Conservation (phyloP, 2,888 invertebrate species). For the Drosophila meridiana region DNA sequence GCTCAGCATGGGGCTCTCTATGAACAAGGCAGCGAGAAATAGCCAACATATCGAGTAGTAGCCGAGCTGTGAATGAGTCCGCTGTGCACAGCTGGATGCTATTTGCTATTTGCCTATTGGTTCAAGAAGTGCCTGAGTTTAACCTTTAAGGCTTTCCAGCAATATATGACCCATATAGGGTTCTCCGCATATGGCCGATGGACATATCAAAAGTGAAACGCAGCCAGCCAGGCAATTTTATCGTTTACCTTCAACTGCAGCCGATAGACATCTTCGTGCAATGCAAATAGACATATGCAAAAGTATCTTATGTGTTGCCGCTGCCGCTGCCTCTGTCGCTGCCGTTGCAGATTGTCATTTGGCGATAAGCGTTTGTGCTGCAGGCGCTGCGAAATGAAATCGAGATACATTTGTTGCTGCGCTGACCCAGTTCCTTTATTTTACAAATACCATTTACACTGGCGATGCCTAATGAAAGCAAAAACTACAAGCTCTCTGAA, state of each 20-base stretch:
- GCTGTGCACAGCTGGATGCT: constrained; percentile 48
- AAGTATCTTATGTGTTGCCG: constrained; percentile 51
- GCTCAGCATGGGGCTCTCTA: constrained; percentile 28
- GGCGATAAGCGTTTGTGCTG: constrained; percentile 61
- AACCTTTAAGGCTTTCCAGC: constrained; percentile 55
- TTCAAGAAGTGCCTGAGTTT: constrained; percentile 12
- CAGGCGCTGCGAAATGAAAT: constrained; percentile 70
- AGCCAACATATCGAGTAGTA: background rate
- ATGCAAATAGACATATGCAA: constrained; percentile 57
- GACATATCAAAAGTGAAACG: constrained; percentile 72
- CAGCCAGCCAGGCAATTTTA: constrained; percentile 8
- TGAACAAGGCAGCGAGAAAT: background rate
- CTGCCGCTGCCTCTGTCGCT: background rate
- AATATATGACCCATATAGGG: constrained; percentile 62
- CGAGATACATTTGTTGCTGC: constrained; percentile 76
- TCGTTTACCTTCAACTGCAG: constrained; percentile 71
- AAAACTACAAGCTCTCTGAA: constrained; percentile 53
- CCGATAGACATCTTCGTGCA: constrained; percentile 68
- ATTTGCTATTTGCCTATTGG: constrained; percentile 23
- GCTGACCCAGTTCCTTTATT: constrained; percentile 72
- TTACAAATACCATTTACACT: constrained; percentile 19
- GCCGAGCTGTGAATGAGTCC: constrained; percentile 11
- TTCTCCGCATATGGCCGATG: background rate
- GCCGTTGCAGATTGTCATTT: constrained; percentile 66
- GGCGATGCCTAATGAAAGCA: constrained; percentile 64